Evolutionary conservation across 2,888 invertebrate species (phyloP), one percentile per base, ranked within the genome.

Genomic region (Apamea epomidion): DNA sequence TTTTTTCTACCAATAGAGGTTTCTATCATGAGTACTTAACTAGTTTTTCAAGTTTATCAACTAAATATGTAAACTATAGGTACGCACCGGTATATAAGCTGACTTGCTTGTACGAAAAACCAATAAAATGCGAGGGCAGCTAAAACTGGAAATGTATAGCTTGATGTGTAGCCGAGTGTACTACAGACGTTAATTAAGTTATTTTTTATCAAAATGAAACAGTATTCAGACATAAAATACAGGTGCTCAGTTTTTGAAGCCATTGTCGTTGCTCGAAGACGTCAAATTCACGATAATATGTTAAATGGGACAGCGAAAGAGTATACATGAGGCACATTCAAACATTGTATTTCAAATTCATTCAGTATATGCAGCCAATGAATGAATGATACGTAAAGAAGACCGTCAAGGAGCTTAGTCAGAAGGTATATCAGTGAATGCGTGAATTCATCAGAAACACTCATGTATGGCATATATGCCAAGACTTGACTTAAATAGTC

Each of bases 281-380:
- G 54, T 21, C 14, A 65, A 67, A 58, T 54, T 58, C 18, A 45
- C 21, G 69, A 86, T 76, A 54, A n/a, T 67, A 58, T 62, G 48
- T 48, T 76, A 29, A 67, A 72, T 32, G 32, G 10, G 77, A 65
- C 18, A 29, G 16, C 14, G 0, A 37, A 62, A 74, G 8, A 45
- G 29, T 29, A 45, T 32, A 74, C 74, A 78, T 21, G 12, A 54
- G 18, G 12, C 6, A 64, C 16, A 72, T 51, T 48, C 7, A 25
- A 60, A 62, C 16, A 64, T 29, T 82, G 42, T 37, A 51, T 82
- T 67, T 25, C 3, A 48, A 74, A 74, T 76, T 83, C 16, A 60
- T 73, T 86, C 51, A 45, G 7, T 32, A 42, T 48, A 74, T 16
- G 32, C 8, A 60, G 32, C 16, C 10, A 67, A 72, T 67, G 62